A percentile compares a stretch with the other conserved stretches of the same genome.
Conservation (phyloP, 2,888 invertebrate species). For the Pheosia gnoma region DNA sequence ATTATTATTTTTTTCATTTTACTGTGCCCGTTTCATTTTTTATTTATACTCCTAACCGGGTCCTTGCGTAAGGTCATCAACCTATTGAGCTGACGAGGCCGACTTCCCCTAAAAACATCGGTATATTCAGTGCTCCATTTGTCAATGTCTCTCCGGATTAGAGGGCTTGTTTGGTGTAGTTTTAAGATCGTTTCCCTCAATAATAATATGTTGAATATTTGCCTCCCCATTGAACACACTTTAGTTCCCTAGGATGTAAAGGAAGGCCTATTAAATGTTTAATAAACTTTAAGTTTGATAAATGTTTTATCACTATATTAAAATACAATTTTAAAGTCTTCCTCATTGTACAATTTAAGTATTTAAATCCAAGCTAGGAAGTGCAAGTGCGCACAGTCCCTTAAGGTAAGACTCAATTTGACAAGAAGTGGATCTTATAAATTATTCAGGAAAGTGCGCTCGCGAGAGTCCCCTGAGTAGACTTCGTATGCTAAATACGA, state of each 20-base stretch:
- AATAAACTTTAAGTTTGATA: too few species aligned
- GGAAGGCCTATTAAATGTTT: too few species aligned
- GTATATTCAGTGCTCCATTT: background rate
- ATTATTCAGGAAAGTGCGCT: background rate
- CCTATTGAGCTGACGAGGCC: background rate
- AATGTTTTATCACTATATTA: too few species aligned
- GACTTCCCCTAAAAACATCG: constrained; percentile 3
- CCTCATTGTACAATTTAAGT: background rate
- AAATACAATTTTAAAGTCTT: background rate
- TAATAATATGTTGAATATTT: background rate
- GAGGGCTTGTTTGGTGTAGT: background rate
- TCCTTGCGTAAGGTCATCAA: background rate
- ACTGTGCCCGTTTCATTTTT: too few species aligned
- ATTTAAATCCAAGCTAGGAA: background rate
- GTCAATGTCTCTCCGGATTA: background rate
- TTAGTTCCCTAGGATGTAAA: too few species aligned
- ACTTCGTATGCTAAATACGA: background rate
- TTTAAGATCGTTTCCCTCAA: background rate
- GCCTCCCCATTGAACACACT: too few species aligned
- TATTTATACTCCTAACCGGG: background rate
- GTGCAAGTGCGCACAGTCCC: background rate
- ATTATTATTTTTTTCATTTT: too few species aligned
- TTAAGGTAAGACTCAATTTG: background rate
- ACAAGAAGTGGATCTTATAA: background rate
- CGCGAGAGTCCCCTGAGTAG: background rate